Conservation (phyloP, 2,113 vertebrate genomes). For the Ctenomys sociabilis region DNA sequence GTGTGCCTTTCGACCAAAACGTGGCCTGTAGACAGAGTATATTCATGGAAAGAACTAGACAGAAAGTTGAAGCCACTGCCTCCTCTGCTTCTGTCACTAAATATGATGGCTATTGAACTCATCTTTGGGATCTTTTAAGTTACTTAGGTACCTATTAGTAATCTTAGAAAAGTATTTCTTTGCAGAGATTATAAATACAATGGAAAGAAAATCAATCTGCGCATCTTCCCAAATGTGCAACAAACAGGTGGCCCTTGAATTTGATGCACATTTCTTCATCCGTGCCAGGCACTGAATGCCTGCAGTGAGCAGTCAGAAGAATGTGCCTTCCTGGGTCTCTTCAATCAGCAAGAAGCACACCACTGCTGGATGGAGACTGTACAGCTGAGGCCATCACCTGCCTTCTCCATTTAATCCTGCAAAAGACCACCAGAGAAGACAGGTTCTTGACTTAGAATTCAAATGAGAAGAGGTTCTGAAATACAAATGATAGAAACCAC, state of each 20-base stretch:
- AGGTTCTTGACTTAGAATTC: neutral
- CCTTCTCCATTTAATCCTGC: neutral
- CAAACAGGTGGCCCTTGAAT: neutral
- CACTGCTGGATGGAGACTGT: neutral
- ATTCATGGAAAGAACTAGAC: neutral
- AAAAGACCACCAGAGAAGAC: neutral
- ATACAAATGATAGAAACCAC: neutral
- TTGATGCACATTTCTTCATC: neutral
- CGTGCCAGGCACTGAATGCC: neutral
- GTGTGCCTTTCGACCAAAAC: neutral
- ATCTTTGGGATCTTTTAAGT: neutral
- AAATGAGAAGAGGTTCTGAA: neutral
- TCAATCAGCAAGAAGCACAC: neutral
- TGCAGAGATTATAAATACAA: neutral
- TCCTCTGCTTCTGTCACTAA: neutral
- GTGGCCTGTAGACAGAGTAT: neutral
- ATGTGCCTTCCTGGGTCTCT: neutral
- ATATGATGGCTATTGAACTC: neutral
- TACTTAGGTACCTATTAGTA: neutral
- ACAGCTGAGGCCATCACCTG: neutral
- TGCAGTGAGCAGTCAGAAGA: neutral
- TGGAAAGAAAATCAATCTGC: neutral
- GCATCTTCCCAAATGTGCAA: neutral
- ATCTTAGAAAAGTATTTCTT: neutral
- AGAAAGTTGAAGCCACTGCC: neutral